A percentile compares a stretch with the other conserved stretches of the same genome.
Conservation (phyloP, 1,140 invertebrate species). For the Venustaconcha ellipsiformis region DNA sequence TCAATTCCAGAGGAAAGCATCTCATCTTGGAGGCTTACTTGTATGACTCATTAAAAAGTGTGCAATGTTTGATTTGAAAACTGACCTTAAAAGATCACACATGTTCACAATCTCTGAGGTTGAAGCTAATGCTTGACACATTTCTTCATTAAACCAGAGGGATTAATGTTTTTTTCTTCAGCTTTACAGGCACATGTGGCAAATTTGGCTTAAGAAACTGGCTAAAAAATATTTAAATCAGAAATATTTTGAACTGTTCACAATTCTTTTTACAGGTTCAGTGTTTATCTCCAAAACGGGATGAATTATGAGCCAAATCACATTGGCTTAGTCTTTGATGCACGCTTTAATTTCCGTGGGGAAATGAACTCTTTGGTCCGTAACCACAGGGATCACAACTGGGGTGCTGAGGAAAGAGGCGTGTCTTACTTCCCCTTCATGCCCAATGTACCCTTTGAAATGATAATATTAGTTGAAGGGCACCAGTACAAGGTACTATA, state of each 20-base stretch:
- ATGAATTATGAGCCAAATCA: constrained; percentile 25
- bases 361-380: constrained; percentile 73
- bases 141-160: too few species aligned
- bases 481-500: constrained; percentile 69
- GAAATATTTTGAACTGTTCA: neutral
- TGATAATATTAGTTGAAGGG: constrained; percentile 70
- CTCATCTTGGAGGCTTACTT: too few species aligned
- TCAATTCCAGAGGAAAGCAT: too few species aligned
- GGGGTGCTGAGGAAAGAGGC: constrained; percentile 81
- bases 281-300: constrained; percentile 34
- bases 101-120: too few species aligned
- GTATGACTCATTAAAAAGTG: too few species aligned
- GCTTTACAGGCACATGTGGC: too few species aligned
- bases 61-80: too few species aligned
- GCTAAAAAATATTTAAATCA: too few species aligned
- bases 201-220: too few species aligned
- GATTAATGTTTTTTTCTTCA: too few species aligned
- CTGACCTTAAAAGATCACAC: too few species aligned
- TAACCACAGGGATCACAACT: constrained; percentile 79
- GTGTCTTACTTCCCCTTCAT: constrained; percentile 75
- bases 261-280: constrained; percentile 30
- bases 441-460: constrained; percentile 78
- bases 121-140: too few species aligned
- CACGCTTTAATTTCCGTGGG: constrained; percentile 29
- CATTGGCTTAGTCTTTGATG: constrained; percentile 39